phyloP scores from a whole-genome alignment of 2,888 invertebrate species.

The Willowsia nigromaculata region DNA sequence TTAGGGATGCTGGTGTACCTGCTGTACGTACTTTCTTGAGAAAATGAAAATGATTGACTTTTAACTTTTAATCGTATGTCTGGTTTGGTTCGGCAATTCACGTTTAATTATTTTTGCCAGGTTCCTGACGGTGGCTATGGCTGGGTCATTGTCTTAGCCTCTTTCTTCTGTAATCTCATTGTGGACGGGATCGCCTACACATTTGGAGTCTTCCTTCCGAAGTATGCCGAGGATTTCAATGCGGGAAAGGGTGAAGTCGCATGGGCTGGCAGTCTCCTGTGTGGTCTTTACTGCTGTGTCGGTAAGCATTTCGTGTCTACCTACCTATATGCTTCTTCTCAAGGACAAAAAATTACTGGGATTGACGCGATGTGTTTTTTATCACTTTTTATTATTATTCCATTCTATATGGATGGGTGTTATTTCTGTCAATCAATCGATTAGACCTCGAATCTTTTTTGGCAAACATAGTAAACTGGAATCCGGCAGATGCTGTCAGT shows the following conservation, averaged over 20 bases:
- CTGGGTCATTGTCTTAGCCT: constrained; percentile 89
- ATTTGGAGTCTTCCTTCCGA: constrained; percentile 94
- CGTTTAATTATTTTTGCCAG: background rate
- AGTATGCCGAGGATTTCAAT: constrained; percentile 89
- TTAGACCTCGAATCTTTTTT: no score
- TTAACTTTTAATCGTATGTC: background rate
- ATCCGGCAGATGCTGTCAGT: no score
- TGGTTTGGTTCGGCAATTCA: background rate
- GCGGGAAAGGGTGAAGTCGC: constrained; percentile 86
- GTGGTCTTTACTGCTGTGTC: constrained; percentile 96
- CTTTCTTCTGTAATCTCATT: constrained; percentile 98
- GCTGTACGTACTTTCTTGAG: constrained; percentile 64
- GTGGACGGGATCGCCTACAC: constrained; percentile 99
- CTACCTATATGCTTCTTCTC: background rate
- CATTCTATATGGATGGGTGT: no score
- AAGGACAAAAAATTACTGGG: constrained; percentile 20
- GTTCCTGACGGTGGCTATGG: constrained; percentile 68
- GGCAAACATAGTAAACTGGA: no score
- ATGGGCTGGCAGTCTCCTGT: constrained; percentile 92
- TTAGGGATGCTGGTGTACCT: constrained; percentile 77
- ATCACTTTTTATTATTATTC: no score
- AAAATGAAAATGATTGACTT: background rate
- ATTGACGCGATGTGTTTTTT: no score
- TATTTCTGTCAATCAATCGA: no score
- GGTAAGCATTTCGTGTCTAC: constrained; percentile 87